phyloP scores from a whole-genome alignment of 2,888 invertebrate genomes.

The Drosophila falleni region DNA sequence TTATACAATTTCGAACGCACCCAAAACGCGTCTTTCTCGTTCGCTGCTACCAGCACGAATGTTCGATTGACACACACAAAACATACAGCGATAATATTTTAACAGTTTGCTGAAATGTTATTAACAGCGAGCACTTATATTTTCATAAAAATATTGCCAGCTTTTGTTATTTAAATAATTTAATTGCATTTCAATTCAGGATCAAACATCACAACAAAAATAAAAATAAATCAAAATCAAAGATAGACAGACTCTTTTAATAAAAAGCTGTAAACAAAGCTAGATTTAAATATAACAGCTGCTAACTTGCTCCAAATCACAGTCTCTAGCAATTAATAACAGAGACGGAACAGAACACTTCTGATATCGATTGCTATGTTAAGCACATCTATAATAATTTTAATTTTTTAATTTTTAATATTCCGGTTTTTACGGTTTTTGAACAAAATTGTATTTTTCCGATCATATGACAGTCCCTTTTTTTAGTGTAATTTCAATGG shows the following conservation, averaged over 20 bases:
- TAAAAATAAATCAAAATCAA: neutral
- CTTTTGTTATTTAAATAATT: neutral
- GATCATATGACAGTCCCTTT: neutral
- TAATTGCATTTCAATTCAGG: neutral
- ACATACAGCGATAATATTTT: neutral
- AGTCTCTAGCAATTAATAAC: constrained; percentile 1
- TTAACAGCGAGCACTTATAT: constrained; percentile 32
- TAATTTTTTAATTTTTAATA: neutral
- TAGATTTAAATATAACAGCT: constrained; percentile 45
- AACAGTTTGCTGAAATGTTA: constrained; percentile 43
- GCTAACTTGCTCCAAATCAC: neutral
- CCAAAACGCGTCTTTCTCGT: constrained; percentile 66
- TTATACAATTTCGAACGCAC: constrained; percentile 44
- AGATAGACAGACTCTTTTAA: neutral
- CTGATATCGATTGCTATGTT: constrained; percentile 25
- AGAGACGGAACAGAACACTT: neutral
- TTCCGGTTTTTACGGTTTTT: neutral
- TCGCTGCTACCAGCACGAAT: constrained; percentile 65
- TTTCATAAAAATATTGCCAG: neutral
- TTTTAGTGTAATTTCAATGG: too few species aligned
- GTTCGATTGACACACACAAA: constrained; percentile 35
- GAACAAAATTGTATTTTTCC: neutral
- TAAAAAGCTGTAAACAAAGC: neutral
- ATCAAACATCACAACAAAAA: neutral
- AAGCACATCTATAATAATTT: too few species aligned